phyloP scores from a whole-genome alignment of 1,140 invertebrate species.

The Tetranychus urticae region DNA sequence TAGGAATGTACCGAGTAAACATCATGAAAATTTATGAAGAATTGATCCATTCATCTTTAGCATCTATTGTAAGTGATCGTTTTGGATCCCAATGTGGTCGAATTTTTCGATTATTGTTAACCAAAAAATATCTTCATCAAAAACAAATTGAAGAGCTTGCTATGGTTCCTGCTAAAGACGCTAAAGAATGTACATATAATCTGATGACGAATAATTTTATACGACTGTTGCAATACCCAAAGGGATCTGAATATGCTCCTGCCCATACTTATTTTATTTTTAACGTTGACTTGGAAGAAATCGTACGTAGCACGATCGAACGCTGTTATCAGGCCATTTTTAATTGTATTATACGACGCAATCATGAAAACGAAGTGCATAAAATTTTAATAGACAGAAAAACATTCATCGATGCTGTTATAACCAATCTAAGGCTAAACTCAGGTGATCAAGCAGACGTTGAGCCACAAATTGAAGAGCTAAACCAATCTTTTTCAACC shows the following conservation, averaged over 20 bases:
- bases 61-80: constrained; percentile 49
- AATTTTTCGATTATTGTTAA: constrained; percentile 54
- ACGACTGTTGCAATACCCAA: constrained; percentile 37
- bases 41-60: constrained; percentile 39
- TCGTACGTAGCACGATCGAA: constrained; percentile 43
- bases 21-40: constrained; percentile 33
- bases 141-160: constrained; percentile 63
- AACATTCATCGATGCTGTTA: constrained; percentile 49
- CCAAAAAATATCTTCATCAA: constrained; percentile 54
- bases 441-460: constrained; percentile 46
- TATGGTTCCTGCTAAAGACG: constrained; percentile 69
- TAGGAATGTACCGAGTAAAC: constrained; percentile 46
- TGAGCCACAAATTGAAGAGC: constrained; percentile 32
- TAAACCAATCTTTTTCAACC: constrained; percentile 43
- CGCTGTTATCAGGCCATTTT: constrained; percentile 48
- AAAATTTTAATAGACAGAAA: constrained; percentile 56
- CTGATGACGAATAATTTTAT: constrained; percentile 59
- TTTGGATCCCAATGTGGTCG: constrained; percentile 60
- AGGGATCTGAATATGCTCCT: constrained; percentile 26
- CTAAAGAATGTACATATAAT: constrained; percentile 52
- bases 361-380: constrained; percentile 34
- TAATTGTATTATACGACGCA: constrained; percentile 36
- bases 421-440: constrained; percentile 42
- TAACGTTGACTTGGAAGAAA: constrained; percentile 30
- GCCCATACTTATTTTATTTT: constrained; percentile 35